These are phyloP conservation scores for Sphaerophoria taeniata DNA, from an alignment of 2,888 invertebrate genomes.

Conservation along the genomic window DNA sequence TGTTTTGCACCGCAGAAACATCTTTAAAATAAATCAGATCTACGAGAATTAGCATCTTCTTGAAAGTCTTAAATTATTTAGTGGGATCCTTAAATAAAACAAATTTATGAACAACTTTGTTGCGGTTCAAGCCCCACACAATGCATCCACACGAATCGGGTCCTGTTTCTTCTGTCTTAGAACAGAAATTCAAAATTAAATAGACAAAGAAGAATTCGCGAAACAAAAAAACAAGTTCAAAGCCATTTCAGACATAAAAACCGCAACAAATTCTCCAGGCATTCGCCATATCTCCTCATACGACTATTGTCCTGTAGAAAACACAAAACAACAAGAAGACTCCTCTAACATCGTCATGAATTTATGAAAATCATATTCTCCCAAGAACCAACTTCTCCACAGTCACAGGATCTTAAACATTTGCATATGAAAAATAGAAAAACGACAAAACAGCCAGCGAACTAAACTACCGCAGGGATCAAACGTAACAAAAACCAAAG, in stretches of 20 bases:
- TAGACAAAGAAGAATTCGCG: background rate
- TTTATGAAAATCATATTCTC: constrained; percentile 47
- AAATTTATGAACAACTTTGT: too few species aligned
- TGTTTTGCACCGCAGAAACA: too few species aligned
- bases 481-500: constrained; percentile 13
- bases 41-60: too few species aligned
- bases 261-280: constrained; percentile 29
- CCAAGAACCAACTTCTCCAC: background rate
- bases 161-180: background rate
- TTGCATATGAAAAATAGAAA: constrained; percentile 67
- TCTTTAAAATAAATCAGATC: too few species aligned
- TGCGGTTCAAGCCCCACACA: too few species aligned
- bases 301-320: background rate
- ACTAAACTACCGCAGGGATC: constrained; percentile 62
- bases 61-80: too few species aligned
- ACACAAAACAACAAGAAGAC: background rate
- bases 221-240: constrained; percentile 16
- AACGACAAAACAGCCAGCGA: constrained; percentile 33
- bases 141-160: too few species aligned
- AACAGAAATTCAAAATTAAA: constrained; percentile 39
- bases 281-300: constrained; percentile 2
- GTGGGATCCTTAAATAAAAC: too few species aligned
- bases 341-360: constrained; percentile 40
- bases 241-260: constrained; percentile 52
- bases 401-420: constrained; percentile 9